Percentiles rank a stretch among this genome's conserved stretches.
These are phyloP conservation scores for Nemopilema nomurai DNA, from an alignment of 30 jellyfish, hydroid and myxozoan genomes.

Conservation along the genomic window DNA sequence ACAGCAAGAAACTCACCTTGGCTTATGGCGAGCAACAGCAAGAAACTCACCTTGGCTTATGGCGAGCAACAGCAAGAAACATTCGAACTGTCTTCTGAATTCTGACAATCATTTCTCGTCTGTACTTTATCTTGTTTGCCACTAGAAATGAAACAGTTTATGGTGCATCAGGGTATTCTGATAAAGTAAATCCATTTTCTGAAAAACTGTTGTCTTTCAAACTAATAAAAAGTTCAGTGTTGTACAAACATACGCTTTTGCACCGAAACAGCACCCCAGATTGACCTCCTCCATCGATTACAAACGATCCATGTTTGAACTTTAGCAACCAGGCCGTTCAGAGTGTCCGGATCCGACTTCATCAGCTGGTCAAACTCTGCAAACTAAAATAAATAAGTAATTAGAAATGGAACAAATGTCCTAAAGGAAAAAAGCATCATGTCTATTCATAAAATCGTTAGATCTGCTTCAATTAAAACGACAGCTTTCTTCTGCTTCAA, in stretches of 20 bases:
- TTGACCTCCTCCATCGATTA: conserved; percentile 93
- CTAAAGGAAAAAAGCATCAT: not conserved
- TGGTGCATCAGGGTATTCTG: not conserved
- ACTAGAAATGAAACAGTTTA: conserved; percentile 43
- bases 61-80: conserved; percentile 82
- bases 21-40: conserved; percentile 76
- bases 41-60: conserved; percentile 84
- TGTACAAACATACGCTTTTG: conserved; percentile 80
- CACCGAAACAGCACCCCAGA: conserved; percentile 98
- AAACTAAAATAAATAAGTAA: conserved; percentile 53
- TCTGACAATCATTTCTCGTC: conserved; percentile 83
- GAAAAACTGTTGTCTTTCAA: not conserved
- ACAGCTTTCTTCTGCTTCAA: too few species aligned
- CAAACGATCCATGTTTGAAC: conserved; percentile 89
- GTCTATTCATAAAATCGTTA: not conserved
- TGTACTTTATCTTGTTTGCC: conserved; percentile 89
- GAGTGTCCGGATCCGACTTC: conserved; percentile 98
- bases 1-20: conserved; percentile 94
- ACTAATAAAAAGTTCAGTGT: not conserved
- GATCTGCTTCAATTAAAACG: not conserved
- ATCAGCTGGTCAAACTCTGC: conserved; percentile 98
- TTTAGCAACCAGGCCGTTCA: conserved; percentile 85
- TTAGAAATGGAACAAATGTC: not conserved
- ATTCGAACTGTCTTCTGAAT: conserved; percentile 91
- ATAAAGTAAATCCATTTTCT: not conserved